These are phyloP conservation scores for Gymnobelideus leadbeateri DNA, from an alignment of 2,113 vertebrate species.

Conservation along the genomic window DNA sequence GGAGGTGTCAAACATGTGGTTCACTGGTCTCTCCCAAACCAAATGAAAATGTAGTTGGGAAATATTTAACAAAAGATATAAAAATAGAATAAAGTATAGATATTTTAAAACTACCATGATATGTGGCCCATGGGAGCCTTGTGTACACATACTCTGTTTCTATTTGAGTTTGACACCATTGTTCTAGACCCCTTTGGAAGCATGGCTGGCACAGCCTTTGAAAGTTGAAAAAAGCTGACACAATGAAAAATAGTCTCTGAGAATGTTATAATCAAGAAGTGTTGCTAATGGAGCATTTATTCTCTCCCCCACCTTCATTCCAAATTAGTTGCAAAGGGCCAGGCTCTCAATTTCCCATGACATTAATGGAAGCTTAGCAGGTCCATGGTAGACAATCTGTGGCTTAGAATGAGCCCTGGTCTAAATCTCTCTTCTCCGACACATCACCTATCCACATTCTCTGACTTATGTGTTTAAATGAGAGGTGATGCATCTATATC, in stretches of 20 bases:
- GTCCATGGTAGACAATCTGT: background rate
- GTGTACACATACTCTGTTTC: background rate
- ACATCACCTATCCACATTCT: background rate
- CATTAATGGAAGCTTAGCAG: background rate
- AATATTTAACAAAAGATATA: background rate
- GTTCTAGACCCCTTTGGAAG: background rate
- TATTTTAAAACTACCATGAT: background rate
- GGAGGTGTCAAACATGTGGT: too few species aligned
- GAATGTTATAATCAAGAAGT: constrained; percentile 11
- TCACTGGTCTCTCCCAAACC: background rate
- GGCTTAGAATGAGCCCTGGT: background rate
- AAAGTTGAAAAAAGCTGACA: constrained; percentile 39
- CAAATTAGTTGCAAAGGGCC: background rate
- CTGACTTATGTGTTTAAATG: background rate
- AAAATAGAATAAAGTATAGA: background rate
- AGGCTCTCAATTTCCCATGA: background rate
- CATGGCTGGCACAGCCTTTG: background rate
- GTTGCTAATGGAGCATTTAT: background rate
- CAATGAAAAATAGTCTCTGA: constrained; percentile 33
- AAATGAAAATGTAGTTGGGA: background rate
- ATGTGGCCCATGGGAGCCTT: background rate
- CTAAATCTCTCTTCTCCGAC: background rate
- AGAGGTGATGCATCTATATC: background rate
- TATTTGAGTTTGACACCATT: background rate
- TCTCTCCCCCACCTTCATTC: background rate